Evolutionary conservation across 2,113 vertebrate genomes (phyloP), one percentile per base, ranked within the genome.

Genomic region (Calonectris borealis): DNA sequence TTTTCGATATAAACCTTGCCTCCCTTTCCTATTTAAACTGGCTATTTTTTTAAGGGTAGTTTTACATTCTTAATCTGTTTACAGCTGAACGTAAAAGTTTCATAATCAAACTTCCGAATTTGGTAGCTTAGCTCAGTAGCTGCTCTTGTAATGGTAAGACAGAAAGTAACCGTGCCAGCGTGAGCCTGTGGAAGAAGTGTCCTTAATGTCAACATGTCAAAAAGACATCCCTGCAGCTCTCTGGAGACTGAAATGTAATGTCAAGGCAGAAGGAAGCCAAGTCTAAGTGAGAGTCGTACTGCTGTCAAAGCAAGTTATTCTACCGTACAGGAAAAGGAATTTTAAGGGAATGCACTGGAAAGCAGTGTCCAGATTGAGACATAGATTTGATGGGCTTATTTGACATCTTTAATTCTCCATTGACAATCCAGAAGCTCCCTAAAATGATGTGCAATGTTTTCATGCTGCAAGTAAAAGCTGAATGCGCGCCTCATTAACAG

Each of bases 361-460:
- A 95, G 86, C 68, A 34, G 62, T 79, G 81, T 93, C 96, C 93
- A 93, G 95, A 90, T 96, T 86, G 87, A 96, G 97, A 96, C 88
- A 48, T 78, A 89, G 88, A 90, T 90, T 76, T 89, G 92, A 93
- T 96, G n/a, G 90, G 84, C 54, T 96, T 93, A 90, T 96, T 92
- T 94, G 95, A 91, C 90, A 92, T 87, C 92, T 96, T 90, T 95
- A 92, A 96, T 95, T 96, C 92, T 88, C 92, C 90, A 73, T 60
- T 87, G 94, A 82, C 86, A 93, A 64, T 51, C 81, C 88, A 93
- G 91, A 96, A 94, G 97, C 94, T 96, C 94, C 73, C 85, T 91
- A 70, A 94, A 97, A 97, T 97, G 93, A 97, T 97, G 97, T 96
- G 92, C 95, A 87, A 29, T 92, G 93, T 97, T 97, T 96, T 94